Evolutionary conservation across 2,888 invertebrate genomes (phyloP).

Genomic region (Diarsia rubi): DNA sequence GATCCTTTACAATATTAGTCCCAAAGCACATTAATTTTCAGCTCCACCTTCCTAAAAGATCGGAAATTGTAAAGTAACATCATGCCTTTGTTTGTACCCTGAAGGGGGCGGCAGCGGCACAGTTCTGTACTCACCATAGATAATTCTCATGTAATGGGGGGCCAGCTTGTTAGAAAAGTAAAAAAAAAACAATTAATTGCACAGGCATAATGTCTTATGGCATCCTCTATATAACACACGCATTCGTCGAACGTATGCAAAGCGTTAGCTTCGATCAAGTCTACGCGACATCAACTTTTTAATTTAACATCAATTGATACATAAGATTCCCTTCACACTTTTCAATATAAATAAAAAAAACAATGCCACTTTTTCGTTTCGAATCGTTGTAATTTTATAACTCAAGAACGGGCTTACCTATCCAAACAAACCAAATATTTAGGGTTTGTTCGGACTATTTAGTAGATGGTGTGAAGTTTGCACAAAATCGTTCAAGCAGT

Average conservation of each 20-base stretch:
- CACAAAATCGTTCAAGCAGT: too few relatives aligned
- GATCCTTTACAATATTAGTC: slow-evolving; percentile 29
- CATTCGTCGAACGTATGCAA: not conserved
- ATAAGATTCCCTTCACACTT: too few relatives aligned
- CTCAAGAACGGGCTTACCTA: too few relatives aligned
- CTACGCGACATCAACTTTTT: not conserved
- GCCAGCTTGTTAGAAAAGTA: not conserved
- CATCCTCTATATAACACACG: not conserved
- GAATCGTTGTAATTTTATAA: too few relatives aligned
- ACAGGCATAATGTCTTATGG: not conserved
- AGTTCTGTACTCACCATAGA: not conserved
- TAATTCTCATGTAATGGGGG: not conserved
- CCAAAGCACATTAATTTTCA: not conserved
- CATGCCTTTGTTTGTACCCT: not conserved
- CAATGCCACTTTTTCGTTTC: too few relatives aligned
- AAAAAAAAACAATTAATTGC: not conserved
- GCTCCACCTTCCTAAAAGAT: not conserved
- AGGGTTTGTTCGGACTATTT: too few relatives aligned
- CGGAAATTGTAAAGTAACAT: not conserved
- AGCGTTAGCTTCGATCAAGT: not conserved
- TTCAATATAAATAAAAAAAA: too few relatives aligned
- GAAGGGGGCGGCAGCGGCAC: not conserved
- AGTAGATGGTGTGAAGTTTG: too few relatives aligned
- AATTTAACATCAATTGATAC: too few relatives aligned
- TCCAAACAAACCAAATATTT: too few relatives aligned